Evolutionary conservation across 2,888 invertebrate species (phyloP).

Genomic region (Panopea generosa): DNA sequence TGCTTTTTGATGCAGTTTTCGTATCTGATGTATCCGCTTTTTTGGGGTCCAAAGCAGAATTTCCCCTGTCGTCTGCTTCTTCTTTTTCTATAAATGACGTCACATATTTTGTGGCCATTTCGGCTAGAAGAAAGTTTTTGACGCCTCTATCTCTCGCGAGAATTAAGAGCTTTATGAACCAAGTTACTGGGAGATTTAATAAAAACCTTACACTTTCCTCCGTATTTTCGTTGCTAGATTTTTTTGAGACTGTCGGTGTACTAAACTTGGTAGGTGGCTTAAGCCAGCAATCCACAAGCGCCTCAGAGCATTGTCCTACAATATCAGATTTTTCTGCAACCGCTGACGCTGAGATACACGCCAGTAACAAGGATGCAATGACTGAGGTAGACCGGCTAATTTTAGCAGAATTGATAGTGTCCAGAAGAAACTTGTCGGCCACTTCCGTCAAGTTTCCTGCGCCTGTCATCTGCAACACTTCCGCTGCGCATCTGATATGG

Average conservation of each 20-base stretch:
- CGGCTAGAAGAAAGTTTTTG: slow-evolving; percentile 68
- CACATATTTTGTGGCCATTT: slow-evolving; percentile 71
- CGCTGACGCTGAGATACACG: slow-evolving; percentile 74
- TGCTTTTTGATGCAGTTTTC: slow-evolving; percentile 35
- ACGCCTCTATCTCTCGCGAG: slow-evolving; percentile 77
- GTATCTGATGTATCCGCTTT: slow-evolving; percentile 51
- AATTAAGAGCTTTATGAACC: slow-evolving; percentile 76
- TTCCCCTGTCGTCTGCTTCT: slow-evolving; percentile 57
- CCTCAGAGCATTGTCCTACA: slow-evolving; percentile 74
- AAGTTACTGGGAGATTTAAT: slow-evolving; percentile 73
- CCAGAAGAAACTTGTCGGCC: slow-evolving; percentile 79
- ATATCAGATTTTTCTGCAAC: slow-evolving; percentile 78
- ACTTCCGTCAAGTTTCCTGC: slow-evolving; percentile 78
- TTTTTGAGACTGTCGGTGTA: slow-evolving; percentile 64
- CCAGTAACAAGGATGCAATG: slow-evolving; percentile 74
- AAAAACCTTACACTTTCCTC: slow-evolving; percentile 69
- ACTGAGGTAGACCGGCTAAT: slow-evolving; percentile 73
- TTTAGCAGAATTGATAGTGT: slow-evolving; percentile 79
- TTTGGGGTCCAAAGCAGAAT: slow-evolving; percentile 34
- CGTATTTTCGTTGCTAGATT: slow-evolving; percentile 55
- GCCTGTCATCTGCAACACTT: slow-evolving; percentile 82
- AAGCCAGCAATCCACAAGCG: slow-evolving; percentile 81
- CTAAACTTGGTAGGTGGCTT: slow-evolving; percentile 75
- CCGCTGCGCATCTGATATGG: slow-evolving; percentile 81
- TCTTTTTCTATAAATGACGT: slow-evolving; percentile 64